A percentile compares a stretch with the other conserved stretches of the same genome.
These are phyloP conservation scores for Scomber colias DNA, from an alignment of 2,113 vertebrate genomes.

Conservation along the genomic window DNA sequence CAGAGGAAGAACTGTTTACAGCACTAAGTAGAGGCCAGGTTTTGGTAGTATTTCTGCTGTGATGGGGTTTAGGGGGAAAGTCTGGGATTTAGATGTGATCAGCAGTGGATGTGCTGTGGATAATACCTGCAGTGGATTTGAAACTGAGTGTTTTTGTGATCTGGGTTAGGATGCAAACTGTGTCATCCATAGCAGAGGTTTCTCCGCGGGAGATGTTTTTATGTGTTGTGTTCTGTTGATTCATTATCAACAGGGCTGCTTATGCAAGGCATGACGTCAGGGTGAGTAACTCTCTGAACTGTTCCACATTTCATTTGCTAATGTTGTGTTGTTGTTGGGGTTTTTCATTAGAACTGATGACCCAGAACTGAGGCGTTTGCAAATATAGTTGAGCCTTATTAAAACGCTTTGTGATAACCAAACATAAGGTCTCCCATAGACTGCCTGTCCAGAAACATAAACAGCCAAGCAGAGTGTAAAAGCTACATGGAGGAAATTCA, in stretches of 20 bases:
- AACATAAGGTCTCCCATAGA: neutral
- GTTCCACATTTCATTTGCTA: constrained; percentile 5
- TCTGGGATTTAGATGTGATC: constrained; percentile 12
- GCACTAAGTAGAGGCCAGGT: neutral
- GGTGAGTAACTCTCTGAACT: constrained; percentile 16
- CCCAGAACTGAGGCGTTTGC: neutral
- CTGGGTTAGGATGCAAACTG: neutral
- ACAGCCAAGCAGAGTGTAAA: neutral
- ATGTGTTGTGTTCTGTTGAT: constrained; percentile 1
- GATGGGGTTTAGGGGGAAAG: neutral
- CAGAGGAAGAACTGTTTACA: too few relatives aligned
- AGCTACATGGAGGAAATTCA: constrained; percentile 11
- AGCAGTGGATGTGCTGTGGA: neutral
- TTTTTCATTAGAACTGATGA: constrained; percentile 30
- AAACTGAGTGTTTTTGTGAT: constrained; percentile 9
- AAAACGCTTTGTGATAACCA: neutral
- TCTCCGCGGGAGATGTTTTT: constrained; percentile 20
- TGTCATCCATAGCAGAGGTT: neutral
- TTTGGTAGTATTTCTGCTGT: too few relatives aligned
- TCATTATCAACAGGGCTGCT: constrained; percentile 13
- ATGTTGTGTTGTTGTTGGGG: neutral
- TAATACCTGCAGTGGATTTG: constrained; percentile 20
- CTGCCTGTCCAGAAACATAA: neutral
- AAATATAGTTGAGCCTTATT: constrained; percentile 6
- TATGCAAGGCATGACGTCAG: constrained; percentile 31